Base-by-base conservation (phyloP, 2,888 invertebrate genomes). In the Eilema griseolum region DNA sequence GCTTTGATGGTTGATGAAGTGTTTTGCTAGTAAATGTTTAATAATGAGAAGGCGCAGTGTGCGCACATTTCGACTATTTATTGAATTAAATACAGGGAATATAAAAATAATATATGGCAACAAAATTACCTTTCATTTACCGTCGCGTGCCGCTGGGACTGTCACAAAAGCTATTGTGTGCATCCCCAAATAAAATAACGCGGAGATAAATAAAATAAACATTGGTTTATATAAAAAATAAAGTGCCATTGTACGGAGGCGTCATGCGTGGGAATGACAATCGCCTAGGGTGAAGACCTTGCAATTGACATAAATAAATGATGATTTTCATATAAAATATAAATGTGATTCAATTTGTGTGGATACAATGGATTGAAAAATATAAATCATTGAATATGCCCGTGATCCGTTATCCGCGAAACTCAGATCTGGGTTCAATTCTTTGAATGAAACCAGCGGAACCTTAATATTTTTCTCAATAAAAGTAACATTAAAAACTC, bases 211-310 rank as follows among this genome's bases (percentile, higher is more conserved):
- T 88, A 86, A 88, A 88, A 88, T 87, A 89, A 89, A 87, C 84
- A 90, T 86, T 83, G 78, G 71, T 79, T 74, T 85, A 82, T 87
- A 87, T 86, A 88, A 89, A 88, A 88, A 88, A 89, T 85, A 82
- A 79, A 79, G 73, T 83, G 78, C 71, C 64, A 82, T 83, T 82
- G 86, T 79, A 75, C 75, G 78, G 80, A 83, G 88, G 85, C 81
- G 84, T 81, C 77, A 76, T 75, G 79, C 84, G 83, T 88, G 87
- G 84, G 87, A 86, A 85, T 88, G 86, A 82, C 86, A 85, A 77
- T 70, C 78, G 78, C 79, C 75, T 72, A 69, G 85, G 85, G 85
- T 83, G 76, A 79, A 67, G 60, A 67, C 31, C 56, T 72, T 79
- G 82, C 70, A 77, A 77, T 75, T 75, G 77, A 67, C 76, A 71